phyloP scores from a whole-genome alignment of 2,888 invertebrate genomes.

The Agrotis ipsilon region DNA sequence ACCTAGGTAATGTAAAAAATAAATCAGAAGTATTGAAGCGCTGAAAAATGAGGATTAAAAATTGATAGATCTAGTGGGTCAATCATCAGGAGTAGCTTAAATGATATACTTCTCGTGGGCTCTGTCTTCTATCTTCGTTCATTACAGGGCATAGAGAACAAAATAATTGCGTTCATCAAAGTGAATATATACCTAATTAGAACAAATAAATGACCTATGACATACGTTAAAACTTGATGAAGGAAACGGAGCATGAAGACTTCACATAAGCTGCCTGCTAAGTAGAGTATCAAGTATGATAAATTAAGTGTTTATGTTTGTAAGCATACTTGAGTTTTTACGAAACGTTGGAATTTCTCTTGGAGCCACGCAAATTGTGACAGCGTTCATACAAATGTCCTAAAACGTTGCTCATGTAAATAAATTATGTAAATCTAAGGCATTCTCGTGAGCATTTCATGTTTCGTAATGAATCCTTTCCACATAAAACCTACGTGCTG shows the following conservation, averaged over 20 bases:
- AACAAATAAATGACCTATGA: neutral
- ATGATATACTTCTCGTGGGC: too few species aligned
- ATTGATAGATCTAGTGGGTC: too few species aligned
- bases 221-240: neutral
- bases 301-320: slow-evolving; percentile 45
- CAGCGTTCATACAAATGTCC: slow-evolving; percentile 48
- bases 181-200: too few species aligned
- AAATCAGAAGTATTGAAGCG: too few species aligned
- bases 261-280: slow-evolving; percentile 1
- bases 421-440: slow-evolving; percentile 75
- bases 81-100: too few species aligned
- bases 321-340: slow-evolving; percentile 25
- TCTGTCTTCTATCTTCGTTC: too few species aligned
- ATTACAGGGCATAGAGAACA: neutral
- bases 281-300: slow-evolving; percentile 15
- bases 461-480: slow-evolving; percentile 73
- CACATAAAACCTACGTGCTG: slow-evolving; percentile 73
- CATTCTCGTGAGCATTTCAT: slow-evolving; percentile 68
- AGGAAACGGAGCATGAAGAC: neutral
- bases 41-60: neutral
- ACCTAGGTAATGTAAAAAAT: too few species aligned
- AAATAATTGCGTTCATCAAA: neutral
- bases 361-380: slow-evolving; percentile 48
- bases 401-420: slow-evolving; percentile 63
- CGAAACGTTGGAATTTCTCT: slow-evolving; percentile 24